Evolutionary conservation across 1,140 invertebrate genomes (phyloP), one percentile per base, ranked within the genome.

Genomic region (Ips typographus): DNA sequence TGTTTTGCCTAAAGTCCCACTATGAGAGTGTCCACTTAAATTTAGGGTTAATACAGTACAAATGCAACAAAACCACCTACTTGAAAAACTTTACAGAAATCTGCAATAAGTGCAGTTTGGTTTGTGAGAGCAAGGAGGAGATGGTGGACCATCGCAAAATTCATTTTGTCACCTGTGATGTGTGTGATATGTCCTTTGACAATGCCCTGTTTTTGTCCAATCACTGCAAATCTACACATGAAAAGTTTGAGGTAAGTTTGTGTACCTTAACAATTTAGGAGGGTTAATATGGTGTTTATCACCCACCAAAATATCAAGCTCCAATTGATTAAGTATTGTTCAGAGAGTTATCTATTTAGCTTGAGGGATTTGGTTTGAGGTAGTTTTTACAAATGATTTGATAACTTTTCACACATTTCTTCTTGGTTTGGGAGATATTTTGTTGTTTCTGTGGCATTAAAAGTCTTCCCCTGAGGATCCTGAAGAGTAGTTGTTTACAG

Each of bases 1-100:
- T 73, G 40, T 71, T 70, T 49, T 73, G 72, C 39, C 61, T 73
- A 1, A 73, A 73, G 60, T 73, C 72, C 5, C 72, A 73, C 56
- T 73, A 71, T 41, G 72, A 71, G 55, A 71, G 68, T 22, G 52
- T 71, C 8, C 72, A 73, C 42, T 56, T 73, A 22, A 71, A 71
- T 38, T 38, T 66, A 40, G 65, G 58, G 3, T 52, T 65, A 40
- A 66, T 73, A 52, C 72, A 71, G 40, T 73, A 73, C 44, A 71
- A 69, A 55, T 73, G 72, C 42, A n/a, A 65, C 7, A 55, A 71
- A 47, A 71, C 58, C 2, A 51, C 64, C 41, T 65, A 66, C 22
- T 39, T 65, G 4, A 71, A 55, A 61, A 61, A 61, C 41, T 65
- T 60, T 57, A 65, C 69, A 22, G 63, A 71, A 49, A 65, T 67